phyloP scores from a whole-genome alignment of 2,113 vertebrate genomes.

The Vimba vimba region DNA sequence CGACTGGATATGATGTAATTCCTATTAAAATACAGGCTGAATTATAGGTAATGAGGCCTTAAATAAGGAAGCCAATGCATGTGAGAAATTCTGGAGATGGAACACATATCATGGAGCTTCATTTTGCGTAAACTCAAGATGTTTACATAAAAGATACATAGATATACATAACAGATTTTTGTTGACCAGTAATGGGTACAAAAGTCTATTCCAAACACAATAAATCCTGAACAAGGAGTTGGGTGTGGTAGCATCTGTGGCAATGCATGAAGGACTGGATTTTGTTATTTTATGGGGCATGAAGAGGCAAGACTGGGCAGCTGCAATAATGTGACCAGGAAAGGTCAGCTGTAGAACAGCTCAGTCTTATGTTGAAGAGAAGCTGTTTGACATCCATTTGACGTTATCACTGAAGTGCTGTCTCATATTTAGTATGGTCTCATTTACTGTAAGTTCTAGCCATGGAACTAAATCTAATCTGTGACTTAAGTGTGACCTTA shows the following conservation, averaged over 20 bases:
- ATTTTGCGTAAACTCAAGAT: not conserved
- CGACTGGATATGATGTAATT: not conserved
- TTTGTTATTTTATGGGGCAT: constrained; percentile 8
- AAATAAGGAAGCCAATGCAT: not conserved
- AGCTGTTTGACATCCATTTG: not conserved
- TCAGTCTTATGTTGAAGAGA: not conserved
- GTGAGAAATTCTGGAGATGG: no score
- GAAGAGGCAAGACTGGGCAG: not conserved
- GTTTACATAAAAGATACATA: not conserved
- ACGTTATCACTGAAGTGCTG: not conserved
- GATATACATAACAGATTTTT: not conserved
- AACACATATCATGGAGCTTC: not conserved
- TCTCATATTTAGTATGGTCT: not conserved
- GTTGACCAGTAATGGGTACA: not conserved
- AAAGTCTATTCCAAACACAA: not conserved
- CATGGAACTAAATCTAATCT: not conserved
- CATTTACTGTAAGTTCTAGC: not conserved
- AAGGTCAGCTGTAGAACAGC: not conserved
- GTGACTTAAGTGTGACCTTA: constrained; percentile 39
- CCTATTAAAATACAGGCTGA: not conserved
- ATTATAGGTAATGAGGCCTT: not conserved
- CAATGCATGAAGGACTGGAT: not conserved
- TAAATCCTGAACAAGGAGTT: no score
- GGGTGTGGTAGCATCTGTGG: no score
- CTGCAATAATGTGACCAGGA: not conserved